Percentiles rank a stretch among this genome's conserved stretches.
phyloP scores from a whole-genome alignment of 2,888 invertebrate genomes.

The Drosophila rellima region DNA sequence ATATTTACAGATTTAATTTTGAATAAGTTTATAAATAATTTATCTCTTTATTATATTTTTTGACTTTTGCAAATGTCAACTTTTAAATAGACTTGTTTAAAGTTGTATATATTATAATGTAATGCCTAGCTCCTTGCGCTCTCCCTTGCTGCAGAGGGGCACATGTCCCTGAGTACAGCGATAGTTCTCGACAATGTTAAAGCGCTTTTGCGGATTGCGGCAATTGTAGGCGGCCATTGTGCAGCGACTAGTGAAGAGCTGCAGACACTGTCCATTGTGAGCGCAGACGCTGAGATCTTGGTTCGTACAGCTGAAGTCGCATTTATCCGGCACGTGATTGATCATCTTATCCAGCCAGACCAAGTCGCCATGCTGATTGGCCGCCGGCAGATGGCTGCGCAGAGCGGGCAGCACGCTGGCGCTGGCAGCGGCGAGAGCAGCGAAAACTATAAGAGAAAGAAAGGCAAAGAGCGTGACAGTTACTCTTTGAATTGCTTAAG shows the following conservation, averaged over 20 bases:
- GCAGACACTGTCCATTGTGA: constrained; percentile 75
- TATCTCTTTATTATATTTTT: background rate
- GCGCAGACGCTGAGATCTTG: constrained; percentile 67
- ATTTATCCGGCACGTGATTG: constrained; percentile 57
- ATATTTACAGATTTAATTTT: no score
- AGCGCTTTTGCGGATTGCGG: constrained; percentile 72
- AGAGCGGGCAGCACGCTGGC: constrained; percentile 53
- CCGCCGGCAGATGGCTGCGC: constrained; percentile 40
- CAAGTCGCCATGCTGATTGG: constrained; percentile 55
- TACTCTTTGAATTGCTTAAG: background rate
- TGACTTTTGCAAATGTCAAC: constrained; percentile 2
- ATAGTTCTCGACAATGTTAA: constrained; percentile 62
- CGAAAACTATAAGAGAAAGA: constrained; percentile 30
- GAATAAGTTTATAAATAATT: no score
- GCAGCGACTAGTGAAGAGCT: constrained; percentile 71
- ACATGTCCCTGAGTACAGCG: constrained; percentile 62
- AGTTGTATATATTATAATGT: background rate
- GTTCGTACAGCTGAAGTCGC: constrained; percentile 67
- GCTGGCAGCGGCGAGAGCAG: constrained; percentile 21
- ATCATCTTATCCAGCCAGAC: constrained; percentile 37
- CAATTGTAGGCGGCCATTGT: constrained; percentile 78
- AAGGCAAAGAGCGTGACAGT: background rate
- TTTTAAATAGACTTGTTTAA: background rate
- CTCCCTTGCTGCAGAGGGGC: constrained; percentile 53
- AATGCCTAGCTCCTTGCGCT: constrained; percentile 57